A percentile compares a stretch with the other conserved stretches of the same genome.
Conservation (phyloP, 2,797 vertebrate genomes). For the Ceryle rudis region DNA sequence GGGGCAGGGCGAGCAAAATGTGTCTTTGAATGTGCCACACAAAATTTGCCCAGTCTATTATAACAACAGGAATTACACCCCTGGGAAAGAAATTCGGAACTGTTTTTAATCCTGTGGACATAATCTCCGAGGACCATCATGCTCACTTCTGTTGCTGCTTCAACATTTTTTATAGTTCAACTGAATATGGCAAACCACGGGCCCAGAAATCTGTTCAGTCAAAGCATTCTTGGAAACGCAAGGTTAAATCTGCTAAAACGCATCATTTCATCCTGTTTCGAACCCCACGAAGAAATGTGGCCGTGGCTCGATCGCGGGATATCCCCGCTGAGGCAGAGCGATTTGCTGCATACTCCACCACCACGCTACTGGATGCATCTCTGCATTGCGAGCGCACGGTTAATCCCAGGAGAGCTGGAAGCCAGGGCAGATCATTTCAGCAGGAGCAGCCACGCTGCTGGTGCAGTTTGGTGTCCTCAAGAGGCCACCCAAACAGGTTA, state of each 20-base stretch:
- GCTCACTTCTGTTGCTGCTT: neutral
- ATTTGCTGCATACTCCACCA: rapidly evolving
- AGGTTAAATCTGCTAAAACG: rapidly evolving
- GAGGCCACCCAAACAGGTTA: neutral
- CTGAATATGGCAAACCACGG: neutral
- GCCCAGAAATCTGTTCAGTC: neutral
- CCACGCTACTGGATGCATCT: neutral
- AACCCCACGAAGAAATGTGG: neutral
- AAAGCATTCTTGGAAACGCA: neutral
- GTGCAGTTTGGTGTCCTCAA: neutral
- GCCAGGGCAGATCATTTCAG: neutral
- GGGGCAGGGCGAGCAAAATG: rapidly evolving
- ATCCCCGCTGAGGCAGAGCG: neutral
- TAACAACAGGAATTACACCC: neutral
- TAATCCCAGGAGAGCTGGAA: neutral
- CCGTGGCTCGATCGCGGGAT: neutral
- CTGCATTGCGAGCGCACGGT: neutral
- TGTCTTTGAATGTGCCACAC: rapidly evolving
- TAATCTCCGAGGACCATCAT: rapidly evolving
- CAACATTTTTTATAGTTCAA: too few species aligned
- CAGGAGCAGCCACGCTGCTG: neutral
- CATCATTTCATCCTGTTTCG: neutral
- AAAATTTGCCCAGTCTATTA: neutral
- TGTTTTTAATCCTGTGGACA: neutral
- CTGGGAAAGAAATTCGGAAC: neutral